These are phyloP conservation scores for Porites lutea DNA, from an alignment of 64 coral and sea anemone species.

Conservation along the genomic window DNA sequence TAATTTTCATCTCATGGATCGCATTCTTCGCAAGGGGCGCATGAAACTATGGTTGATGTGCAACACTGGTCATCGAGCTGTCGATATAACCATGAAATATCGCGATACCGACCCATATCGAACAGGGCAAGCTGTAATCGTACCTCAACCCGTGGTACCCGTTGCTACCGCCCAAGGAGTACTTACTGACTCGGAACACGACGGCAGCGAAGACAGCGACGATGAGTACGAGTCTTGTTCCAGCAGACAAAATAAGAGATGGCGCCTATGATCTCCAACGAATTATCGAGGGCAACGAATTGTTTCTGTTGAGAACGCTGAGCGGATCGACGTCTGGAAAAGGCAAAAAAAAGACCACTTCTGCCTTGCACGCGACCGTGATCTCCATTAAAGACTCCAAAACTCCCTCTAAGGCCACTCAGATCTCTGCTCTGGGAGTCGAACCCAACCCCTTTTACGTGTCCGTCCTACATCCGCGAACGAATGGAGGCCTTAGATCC, in stretches of 20 bases:
- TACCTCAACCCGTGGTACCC: background rate
- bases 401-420: background rate
- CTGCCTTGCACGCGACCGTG: background rate
- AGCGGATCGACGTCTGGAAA: background rate
- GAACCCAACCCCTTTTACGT: background rate
- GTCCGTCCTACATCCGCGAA: background rate
- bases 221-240: background rate
- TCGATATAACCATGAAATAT: constrained; percentile 1
- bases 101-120: background rate
- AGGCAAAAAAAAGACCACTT: no score
- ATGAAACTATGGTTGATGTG: constrained; percentile 30
- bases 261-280: background rate
- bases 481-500: background rate
- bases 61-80: background rate
- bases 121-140: background rate
- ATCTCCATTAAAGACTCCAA: background rate
- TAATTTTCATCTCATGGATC: background rate
- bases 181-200: background rate
- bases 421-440: background rate
- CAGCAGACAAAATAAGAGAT: background rate
- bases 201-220: background rate
- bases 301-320: background rate
- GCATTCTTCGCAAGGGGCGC: background rate
- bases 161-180: background rate
- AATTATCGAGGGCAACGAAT: background rate